Base-by-base conservation (phyloP, 2,888 invertebrate species). In the Pomacea canaliculata region DNA sequence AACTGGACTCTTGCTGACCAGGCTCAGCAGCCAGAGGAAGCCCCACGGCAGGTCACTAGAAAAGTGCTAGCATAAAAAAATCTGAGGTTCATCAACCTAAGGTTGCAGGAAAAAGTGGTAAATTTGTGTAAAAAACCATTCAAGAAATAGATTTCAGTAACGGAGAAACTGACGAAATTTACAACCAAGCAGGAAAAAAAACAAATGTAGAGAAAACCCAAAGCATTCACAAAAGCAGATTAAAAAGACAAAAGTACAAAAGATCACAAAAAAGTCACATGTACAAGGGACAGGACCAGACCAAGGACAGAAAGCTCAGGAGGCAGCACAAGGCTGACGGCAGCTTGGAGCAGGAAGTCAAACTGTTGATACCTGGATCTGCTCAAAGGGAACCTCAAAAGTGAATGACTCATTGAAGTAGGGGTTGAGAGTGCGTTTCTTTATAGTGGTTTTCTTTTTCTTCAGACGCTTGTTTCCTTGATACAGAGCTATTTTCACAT, bases 391-490 rank as follows among this genome's bases (percentile, higher is more conserved):
- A 93, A 99, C 98, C 94, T 99, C 99, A 94, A 99, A 99, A 92
- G 98, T 97, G 94, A 99, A 99, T 91, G 99, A 99, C 94, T 99
- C 99, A 94, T 99, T 99, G 95, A 99, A 99, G 94, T 99, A 99
- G 90, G 99, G 99, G 94, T 99, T 99, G 93, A 99, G 95, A 91
- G 99, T 99, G 93, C 98, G 98, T 94, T 99, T 99, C 94, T 99
- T 99, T 94, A 99, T 99, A 92, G 98, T 98, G 90, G 99, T 99
- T 94, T 99, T 99, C 96, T 99, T 99, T 95, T 99, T 99, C 95
- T 99, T 99, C 92, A 99, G 94, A 91, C 99, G 95, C 93, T 99
- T 99, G 91, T 98, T 99, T 91, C 99, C 99, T 93, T 98, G 98
- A 97, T 99, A 97, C 92, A 99, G 94, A 88, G 98, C 98, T 91